Conservation (phyloP, 2,797 vertebrate genomes). For the Gymnoscopelus braueri region DNA sequence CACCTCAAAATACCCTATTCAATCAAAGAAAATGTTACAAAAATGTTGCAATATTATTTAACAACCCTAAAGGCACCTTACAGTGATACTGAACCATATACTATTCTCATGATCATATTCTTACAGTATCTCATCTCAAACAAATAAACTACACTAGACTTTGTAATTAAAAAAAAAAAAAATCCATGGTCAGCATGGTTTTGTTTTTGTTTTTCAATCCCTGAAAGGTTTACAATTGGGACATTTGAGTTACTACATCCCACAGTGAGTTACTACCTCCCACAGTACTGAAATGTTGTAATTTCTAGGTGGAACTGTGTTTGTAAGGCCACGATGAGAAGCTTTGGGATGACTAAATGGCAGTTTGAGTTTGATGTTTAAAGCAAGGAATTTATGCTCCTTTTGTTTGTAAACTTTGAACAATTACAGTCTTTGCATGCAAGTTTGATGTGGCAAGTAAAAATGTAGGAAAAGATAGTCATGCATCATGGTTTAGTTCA, state of each 20-base stretch:
- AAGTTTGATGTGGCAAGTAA: conserved; percentile 45
- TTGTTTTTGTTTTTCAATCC: conserved; percentile 56
- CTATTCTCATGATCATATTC: not conserved
- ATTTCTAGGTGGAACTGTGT: conserved; percentile 67
- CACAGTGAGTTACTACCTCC: conserved; percentile 8
- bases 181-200: not conserved
- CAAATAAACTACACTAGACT: no score
- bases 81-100: no score
- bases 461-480: conserved; percentile 33
- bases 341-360: conserved; percentile 5
- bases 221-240: conserved; percentile 64
- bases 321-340: conserved; percentile 53
- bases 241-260: conserved; percentile 45
- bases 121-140: not conserved
- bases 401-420: conserved; percentile 62
- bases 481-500: conserved; percentile 25
- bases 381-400: conserved; percentile 56
- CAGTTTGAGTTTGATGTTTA: conserved; percentile 59
- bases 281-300: conserved; percentile 60
- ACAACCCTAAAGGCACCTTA: no score
- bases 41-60: no score
- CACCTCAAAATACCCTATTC: no score
- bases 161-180: not conserved
- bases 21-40: no score
- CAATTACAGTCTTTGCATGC: conserved; percentile 23